Evolutionary conservation across 2,797 vertebrate genomes (phyloP), one percentile per base, ranked within the genome.

Genomic region (Channallabes apus): DNA sequence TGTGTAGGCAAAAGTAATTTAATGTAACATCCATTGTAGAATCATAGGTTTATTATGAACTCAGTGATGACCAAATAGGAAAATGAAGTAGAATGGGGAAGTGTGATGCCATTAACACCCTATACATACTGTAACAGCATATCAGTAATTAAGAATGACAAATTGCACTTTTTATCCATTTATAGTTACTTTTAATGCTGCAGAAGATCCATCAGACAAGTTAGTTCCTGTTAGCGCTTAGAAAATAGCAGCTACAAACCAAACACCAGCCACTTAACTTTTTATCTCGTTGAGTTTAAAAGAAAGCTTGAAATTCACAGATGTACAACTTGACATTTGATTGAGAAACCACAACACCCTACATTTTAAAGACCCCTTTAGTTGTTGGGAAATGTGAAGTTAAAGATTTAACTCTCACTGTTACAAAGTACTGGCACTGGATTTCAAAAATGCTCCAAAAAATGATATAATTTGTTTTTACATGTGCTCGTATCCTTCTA

Each of bases 1-100:
- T 96, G 88, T n/a, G n/a, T 24, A 82, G 9, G 73, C 24, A 68
- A 0, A 6, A 59, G 9, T 69, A 20, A 86, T 18, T 79, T 41
- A 20, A 32, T 51, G 15, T 18, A 9, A 58, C n/a, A 29, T 20
- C 51, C 6, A 78, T 64, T 51, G 27, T 27, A 78, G 18, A 35
- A 59, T 3, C 2, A 24, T 9, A 38, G 18, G 3, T 61, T 41
- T 65, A 51, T 29, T 18, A 51, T 20, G 29, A 51, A 18, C 24
- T n/a, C 41, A 18, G 15, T 62, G 14, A 27, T 27, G 61, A 51
- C 18, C 6, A 46, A 80, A 62, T 41, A 79, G 11, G 4, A 65
- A 29, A 12, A 65, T 27, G 4, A 61, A 20, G 24, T 24, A 61
- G 59, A 22, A 61, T 8, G 6, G 59, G 8, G 73, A 29, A 29